phyloP scores from a whole-genome alignment of 2,113 vertebrate species.

The Rhizomys pruinosus region DNA sequence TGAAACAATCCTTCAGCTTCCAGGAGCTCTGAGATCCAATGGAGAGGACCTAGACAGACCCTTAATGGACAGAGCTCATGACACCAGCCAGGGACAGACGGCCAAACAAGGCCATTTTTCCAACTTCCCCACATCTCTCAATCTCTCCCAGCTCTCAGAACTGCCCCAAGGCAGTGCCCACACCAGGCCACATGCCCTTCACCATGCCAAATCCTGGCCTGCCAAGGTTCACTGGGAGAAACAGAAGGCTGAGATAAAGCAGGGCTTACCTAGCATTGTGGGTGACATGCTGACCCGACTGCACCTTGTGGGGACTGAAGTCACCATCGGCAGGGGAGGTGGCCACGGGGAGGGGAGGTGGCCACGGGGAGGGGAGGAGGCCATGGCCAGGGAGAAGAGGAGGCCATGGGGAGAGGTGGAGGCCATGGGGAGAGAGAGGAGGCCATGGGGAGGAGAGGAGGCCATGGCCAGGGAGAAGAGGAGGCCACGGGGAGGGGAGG shows the following conservation, averaged over 20 bases:
- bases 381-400: background rate
- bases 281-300: no score
- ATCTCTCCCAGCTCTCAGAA: background rate
- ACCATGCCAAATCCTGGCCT: background rate
- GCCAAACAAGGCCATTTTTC: background rate
- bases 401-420: background rate
- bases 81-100: background rate
- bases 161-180: background rate
- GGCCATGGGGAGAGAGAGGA: background rate
- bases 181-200: background rate
- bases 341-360: background rate
- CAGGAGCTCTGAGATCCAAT: background rate
- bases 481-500: no score
- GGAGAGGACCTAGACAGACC: background rate
- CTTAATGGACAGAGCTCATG: background rate
- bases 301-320: no score
- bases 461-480: no score
- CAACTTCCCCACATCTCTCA: background rate
- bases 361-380: background rate
- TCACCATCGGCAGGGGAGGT: background rate
- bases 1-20: background rate
- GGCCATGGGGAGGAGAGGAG: background rate
- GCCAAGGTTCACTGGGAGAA: background rate
- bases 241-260: background rate
- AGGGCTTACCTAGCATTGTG: background rate